phyloP scores from a whole-genome alignment of 2,888 invertebrate species.

The Pterostichus madidus region DNA sequence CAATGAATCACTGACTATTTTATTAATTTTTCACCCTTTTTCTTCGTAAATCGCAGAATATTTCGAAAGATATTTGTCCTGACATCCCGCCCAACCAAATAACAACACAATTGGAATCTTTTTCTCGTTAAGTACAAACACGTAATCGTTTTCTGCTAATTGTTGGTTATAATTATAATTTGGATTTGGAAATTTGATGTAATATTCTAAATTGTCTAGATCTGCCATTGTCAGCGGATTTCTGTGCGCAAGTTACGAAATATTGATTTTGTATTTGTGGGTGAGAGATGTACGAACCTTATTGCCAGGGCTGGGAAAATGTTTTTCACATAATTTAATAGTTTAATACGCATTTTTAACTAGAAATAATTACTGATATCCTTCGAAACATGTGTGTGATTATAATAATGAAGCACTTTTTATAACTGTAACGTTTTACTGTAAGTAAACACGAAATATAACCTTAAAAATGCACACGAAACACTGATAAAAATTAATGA shows the following conservation, averaged over 20 bases:
- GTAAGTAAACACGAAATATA: too few species aligned
- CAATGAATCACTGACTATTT: constrained; percentile 1
- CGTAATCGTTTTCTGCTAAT: constrained; percentile 77
- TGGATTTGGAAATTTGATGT: constrained; percentile 82
- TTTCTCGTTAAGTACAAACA: constrained; percentile 81
- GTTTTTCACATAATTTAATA: too few species aligned
- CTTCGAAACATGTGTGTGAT: too few species aligned
- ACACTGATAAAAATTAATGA: too few species aligned
- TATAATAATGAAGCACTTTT: too few species aligned
- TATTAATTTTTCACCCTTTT: constrained; percentile 80
- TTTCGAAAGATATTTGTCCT: constrained; percentile 87
- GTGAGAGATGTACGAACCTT: too few species aligned
- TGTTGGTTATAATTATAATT: constrained; percentile 76
- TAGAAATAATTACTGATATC: too few species aligned
- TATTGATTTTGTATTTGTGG: too few species aligned
- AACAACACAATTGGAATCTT: constrained; percentile 85
- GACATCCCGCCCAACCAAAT: constrained; percentile 90
- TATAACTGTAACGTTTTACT: too few species aligned
- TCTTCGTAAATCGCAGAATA: constrained; percentile 89
- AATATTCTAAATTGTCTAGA: constrained; percentile 81
- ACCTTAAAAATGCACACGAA: too few species aligned
- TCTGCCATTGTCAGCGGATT: constrained; percentile 71
- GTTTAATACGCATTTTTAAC: too few species aligned
- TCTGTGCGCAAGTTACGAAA: neutral
- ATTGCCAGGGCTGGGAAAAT: too few species aligned